These are phyloP conservation scores for Drosophila bocqueti DNA, from an alignment of 1,140 invertebrate species.

Conservation along the genomic window DNA sequence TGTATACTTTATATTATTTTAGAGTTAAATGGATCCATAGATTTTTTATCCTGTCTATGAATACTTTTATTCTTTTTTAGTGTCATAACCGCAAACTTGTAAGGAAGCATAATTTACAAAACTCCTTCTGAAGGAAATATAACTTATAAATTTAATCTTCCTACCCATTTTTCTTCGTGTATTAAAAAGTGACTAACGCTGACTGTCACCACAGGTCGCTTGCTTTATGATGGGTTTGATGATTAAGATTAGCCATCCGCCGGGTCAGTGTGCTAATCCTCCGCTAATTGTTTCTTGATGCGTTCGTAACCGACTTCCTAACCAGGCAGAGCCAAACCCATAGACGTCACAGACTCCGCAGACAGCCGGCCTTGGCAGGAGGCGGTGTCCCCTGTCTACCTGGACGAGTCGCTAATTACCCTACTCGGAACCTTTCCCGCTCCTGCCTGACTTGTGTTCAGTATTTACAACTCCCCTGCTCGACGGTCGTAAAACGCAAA, in stretches of 20 bases:
- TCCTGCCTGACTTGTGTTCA: constrained; percentile 55
- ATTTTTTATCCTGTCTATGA: neutral
- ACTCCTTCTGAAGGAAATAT: neutral
- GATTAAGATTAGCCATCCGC: constrained; percentile 37
- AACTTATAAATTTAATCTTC: neutral
- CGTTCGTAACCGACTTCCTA: constrained; percentile 44
- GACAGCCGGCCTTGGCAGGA: constrained; percentile 28
- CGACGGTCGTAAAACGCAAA: constrained; percentile 59
- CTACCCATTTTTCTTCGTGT: neutral
- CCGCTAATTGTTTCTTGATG: constrained; percentile 78
- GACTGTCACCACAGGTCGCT: constrained; percentile 21
- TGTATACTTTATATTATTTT: neutral
- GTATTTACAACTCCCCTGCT: constrained; percentile 42
- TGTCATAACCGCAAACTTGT: neutral
- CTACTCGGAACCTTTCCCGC: constrained; percentile 10
- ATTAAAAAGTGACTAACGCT: constrained; percentile 20
- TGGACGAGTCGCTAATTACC: constrained; percentile 47
- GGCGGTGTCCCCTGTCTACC: constrained; percentile 41
- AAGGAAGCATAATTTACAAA: neutral
- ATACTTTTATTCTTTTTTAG: neutral
- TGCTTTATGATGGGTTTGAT: constrained; percentile 25
- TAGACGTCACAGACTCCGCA: neutral
- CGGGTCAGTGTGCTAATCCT: constrained; percentile 58
- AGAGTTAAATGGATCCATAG: neutral
- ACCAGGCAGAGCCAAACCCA: constrained; percentile 9